phyloP scores from a whole-genome alignment of 1,140 invertebrate genomes.

The Drosophila pallidifrons region DNA sequence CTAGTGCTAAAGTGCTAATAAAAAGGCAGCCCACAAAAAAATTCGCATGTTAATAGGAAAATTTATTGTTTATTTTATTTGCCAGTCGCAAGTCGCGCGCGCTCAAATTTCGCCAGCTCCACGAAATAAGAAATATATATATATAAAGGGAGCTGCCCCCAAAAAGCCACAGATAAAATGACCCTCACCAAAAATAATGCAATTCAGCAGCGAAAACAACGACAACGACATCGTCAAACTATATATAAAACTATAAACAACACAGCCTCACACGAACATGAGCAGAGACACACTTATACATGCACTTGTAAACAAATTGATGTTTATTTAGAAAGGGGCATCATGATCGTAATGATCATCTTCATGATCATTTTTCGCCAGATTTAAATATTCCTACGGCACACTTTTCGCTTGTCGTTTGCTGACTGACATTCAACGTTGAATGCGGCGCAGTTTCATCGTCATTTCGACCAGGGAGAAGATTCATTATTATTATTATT shows the following conservation, averaged over 20 bases:
- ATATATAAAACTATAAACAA: conserved; percentile 43
- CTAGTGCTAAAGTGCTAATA: conserved; percentile 29
- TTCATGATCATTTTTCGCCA: conserved; percentile 14
- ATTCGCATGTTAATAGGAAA: conserved; percentile 65
- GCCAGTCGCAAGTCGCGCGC: conserved; percentile 60
- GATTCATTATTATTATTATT: conserved; percentile 23
- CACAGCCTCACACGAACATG: conserved; percentile 20
- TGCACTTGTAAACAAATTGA: conserved; percentile 71
- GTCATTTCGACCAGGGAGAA: conserved; percentile 3
- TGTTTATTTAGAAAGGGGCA: conserved; percentile 76
- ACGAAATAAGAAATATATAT: conserved; percentile 10
- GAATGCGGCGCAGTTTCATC: conserved; percentile 61
- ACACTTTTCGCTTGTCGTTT: conserved; percentile 48
- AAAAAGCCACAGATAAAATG: conserved; percentile 53
- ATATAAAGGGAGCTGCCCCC: conserved; percentile 55
- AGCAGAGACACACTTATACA: conserved; percentile 14
- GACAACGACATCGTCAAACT: conserved; percentile 45
- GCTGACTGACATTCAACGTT: conserved; percentile 68
- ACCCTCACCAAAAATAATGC: conserved; percentile 75
- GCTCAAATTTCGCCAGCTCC: conserved; percentile 63
- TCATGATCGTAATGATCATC: conserved; percentile 15
- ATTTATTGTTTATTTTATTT: conserved; percentile 32
- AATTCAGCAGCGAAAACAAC: conserved; percentile 56
- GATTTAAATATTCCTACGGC: conserved; percentile 45
- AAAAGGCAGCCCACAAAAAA: conserved; percentile 38